Percentiles rank a stretch among this genome's conserved stretches.
These are phyloP conservation scores for Tetrax tetrax DNA, from an alignment of 2,113 vertebrate genomes.

Conservation along the genomic window DNA sequence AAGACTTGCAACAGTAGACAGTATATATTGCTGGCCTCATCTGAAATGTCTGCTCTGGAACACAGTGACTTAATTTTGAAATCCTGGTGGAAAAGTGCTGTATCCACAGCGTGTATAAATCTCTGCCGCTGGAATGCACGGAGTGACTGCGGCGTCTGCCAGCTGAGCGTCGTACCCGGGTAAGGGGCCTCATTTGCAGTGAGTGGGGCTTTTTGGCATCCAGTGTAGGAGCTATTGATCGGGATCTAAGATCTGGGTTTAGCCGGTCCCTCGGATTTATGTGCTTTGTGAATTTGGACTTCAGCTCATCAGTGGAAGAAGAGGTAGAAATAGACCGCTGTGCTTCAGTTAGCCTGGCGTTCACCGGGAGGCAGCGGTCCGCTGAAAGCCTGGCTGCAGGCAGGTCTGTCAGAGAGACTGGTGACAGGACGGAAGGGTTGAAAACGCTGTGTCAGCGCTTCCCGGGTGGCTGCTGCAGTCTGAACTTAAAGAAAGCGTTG, in stretches of 20 bases:
- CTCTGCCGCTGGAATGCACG: rapidly evolving
- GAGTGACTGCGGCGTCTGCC: neutral
- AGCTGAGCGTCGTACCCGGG: neutral
- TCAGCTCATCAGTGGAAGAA: neutral
- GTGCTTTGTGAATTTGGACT: neutral
- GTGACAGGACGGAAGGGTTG: rapidly evolving
- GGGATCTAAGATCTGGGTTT: neutral
- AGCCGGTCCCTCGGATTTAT: neutral
- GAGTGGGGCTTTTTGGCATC: neutral
- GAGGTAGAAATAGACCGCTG: neutral
- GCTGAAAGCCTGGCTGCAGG: neutral
- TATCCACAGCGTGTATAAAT: neutral
- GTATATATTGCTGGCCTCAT: rapidly evolving
- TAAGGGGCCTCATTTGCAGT: neutral
- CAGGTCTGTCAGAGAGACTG: rapidly evolving
- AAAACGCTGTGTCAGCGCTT: neutral
- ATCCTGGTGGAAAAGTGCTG: neutral
- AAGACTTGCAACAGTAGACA: neutral
- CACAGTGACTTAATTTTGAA: neutral
- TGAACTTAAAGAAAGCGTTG: rapidly evolving
- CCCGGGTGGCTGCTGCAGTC: neutral
- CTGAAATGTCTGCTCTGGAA: neutral
- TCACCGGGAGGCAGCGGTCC: neutral
- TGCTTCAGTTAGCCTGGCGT: neutral
- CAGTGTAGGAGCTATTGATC: neutral